Base-by-base conservation (phyloP, 2,113 vertebrate genomes). In the Amphiprion ocellaris region DNA sequence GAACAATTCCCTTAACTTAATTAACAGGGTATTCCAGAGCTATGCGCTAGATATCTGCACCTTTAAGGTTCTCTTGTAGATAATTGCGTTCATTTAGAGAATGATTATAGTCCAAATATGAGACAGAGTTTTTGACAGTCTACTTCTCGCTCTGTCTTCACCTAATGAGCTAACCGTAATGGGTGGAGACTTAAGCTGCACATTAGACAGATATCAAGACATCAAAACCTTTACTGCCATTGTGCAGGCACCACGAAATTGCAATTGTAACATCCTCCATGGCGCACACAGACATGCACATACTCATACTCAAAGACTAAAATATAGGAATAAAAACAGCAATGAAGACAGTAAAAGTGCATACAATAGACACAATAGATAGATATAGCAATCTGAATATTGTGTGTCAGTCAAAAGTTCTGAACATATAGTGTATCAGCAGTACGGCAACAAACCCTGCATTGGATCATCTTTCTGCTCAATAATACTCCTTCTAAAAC, bases 1-100 rank as follows among this genome's bases (percentile, higher is more conserved):
- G 23, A 63, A 52, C 66, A 58, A 50, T 52, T 52, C 68, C 44
- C 53, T 77, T 77, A 44, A 52, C 55, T 61, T 67, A 50, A 67
- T 81, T 69, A 67, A 24, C 23, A 55, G 41, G 79, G 15, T 69
- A 23, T 52, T 81, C 30, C 49, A 58, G 41, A 23, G 63, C 37
- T 52, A 69, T 2, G 63, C 55, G 64, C 58, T 41, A 21, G 16
- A 69, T 41, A 50, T 50, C 58, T 21, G 16, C 30, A 59, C 46
- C 33, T 60, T 21, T 4, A 58, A 58, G 23, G 61, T 10, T 30
- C 9, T 15, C 19, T 39, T 41, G 46, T 52, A 30, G 30, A 50
- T 4, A 23, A 37, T 37, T 17, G 1, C 11, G 54, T 61, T 10
- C 3, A 23, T 55, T 69, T 37, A 28, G 50, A 26, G 49, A 47